A percentile compares a stretch with the other conserved stretches of the same genome.
phyloP scores from a whole-genome alignment of 2,888 invertebrate species.

The Agrochola litura region DNA sequence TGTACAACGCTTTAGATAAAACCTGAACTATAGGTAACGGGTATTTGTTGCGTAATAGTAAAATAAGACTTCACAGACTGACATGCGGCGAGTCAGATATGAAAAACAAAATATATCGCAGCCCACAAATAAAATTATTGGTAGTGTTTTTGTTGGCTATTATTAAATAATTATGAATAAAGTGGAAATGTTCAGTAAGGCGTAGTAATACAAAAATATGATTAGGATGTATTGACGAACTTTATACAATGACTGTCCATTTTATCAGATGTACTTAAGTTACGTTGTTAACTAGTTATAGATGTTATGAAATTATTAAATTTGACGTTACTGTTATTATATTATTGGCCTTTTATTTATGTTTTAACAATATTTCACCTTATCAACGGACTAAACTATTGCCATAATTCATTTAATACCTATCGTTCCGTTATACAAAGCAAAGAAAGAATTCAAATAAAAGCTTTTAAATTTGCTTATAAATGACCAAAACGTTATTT shows the following conservation, averaged over 20 bases:
- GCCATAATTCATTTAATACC: not conserved
- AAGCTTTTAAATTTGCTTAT: not conserved
- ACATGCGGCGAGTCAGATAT: slow-evolving; percentile 68
- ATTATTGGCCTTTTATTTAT: slow-evolving; percentile 40
- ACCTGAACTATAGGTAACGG: slow-evolving; percentile 80
- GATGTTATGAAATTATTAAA: slow-evolving; percentile 76
- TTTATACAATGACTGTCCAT: slow-evolving; percentile 70
- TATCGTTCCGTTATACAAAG: not conserved
- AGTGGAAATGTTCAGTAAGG: slow-evolving; percentile 52
- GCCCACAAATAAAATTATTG: slow-evolving; percentile 65
- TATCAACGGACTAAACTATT: not conserved
- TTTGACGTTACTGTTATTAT: slow-evolving; percentile 68
- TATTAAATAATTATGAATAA: slow-evolving; percentile 59
- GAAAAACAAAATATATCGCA: slow-evolving; percentile 72
- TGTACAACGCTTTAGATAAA: slow-evolving; percentile 82
- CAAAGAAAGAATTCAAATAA: not conserved
- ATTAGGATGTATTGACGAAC: slow-evolving; percentile 61
- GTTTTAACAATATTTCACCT: not conserved
- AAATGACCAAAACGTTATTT: not conserved
- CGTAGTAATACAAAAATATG: slow-evolving; percentile 46
- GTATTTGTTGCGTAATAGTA: slow-evolving; percentile 83
- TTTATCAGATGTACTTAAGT: slow-evolving; percentile 70
- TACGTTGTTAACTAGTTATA: slow-evolving; percentile 89
- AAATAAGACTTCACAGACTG: slow-evolving; percentile 83
- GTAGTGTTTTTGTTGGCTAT: slow-evolving; percentile 67